A percentile compares a stretch with the other conserved stretches of the same genome.
Conservation (phyloP, 2,888 invertebrate species). For the Reticulitermes lucifugus region DNA sequence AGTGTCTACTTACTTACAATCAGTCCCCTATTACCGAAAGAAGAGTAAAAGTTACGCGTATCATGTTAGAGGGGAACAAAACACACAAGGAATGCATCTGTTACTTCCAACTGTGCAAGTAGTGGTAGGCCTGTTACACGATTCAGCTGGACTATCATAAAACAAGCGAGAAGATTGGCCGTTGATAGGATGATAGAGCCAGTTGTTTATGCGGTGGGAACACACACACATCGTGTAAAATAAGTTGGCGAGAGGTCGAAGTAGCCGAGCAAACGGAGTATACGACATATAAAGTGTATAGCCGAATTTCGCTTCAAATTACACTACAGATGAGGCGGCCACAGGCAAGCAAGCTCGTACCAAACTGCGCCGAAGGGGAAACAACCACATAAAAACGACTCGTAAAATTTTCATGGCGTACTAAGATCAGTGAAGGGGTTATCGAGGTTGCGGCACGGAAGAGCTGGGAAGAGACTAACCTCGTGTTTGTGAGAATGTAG, state of each 20-base stretch:
- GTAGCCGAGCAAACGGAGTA: neutral
- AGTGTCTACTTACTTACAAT: too few relatives aligned
- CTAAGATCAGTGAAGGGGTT: slow-evolving; percentile 18
- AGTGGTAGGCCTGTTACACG: too few relatives aligned
- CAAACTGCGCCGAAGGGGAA: neutral
- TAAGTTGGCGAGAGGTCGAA: neutral
- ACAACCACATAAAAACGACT: slow-evolving; percentile 21
- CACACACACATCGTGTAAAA: neutral
- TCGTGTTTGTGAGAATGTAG: neutral
- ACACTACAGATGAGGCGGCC: neutral
- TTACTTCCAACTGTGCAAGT: too few relatives aligned
- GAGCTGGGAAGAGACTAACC: neutral
- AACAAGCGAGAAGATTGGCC: neutral
- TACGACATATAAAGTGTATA: slow-evolving; percentile 14
- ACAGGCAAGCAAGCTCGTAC: neutral
- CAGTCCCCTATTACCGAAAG: too few relatives aligned
- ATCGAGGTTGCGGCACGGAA: neutral
- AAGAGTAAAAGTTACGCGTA: too few relatives aligned
- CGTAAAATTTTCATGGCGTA: slow-evolving; percentile 32
- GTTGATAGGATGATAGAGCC: neutral
- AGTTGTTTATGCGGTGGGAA: neutral
- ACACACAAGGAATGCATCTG: too few relatives aligned
- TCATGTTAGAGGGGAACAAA: too few relatives aligned
- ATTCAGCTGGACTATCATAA: too few relatives aligned
- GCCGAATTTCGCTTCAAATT: slow-evolving; percentile 16